Conservation (phyloP, 2,113 vertebrate genomes). For the Entomyzon cyanotis region DNA sequence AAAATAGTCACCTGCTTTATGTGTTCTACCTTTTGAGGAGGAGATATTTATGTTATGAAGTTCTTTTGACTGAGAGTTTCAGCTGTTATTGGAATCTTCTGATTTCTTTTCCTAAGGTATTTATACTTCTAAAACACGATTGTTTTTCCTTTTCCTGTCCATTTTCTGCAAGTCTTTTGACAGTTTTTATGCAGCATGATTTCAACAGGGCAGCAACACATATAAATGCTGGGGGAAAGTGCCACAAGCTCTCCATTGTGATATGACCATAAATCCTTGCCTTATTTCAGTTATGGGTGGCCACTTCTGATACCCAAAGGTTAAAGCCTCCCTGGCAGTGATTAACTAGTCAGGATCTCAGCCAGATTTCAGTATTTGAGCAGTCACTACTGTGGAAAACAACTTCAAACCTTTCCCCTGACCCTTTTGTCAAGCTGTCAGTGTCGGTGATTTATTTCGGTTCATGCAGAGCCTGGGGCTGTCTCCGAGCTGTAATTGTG, state of each 20-base stretch:
- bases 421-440: not conserved
- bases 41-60: not conserved
- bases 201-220: not conserved
- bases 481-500: not conserved
- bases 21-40: not conserved
- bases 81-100: not conserved
- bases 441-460: not conserved
- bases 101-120: not conserved
- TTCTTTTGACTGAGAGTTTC: not conserved
- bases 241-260: not conserved
- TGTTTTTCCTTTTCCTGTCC: not conserved
- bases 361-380: not conserved
- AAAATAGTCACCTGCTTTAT: not conserved
- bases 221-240: not conserved
- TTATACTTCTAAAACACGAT: not conserved
- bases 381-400: not conserved
- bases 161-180: not conserved
- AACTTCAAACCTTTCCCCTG: not conserved
- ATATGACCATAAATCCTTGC: not conserved
- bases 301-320: slow-evolving; percentile 20
- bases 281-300: not conserved
- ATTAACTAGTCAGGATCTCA: not conserved
- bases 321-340: slow-evolving; percentile 7
- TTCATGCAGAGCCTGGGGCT: not conserved
- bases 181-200: not conserved